phyloP scores from a whole-genome alignment of 2,113 vertebrate species.

The Miniopterus natalensis region DNA sequence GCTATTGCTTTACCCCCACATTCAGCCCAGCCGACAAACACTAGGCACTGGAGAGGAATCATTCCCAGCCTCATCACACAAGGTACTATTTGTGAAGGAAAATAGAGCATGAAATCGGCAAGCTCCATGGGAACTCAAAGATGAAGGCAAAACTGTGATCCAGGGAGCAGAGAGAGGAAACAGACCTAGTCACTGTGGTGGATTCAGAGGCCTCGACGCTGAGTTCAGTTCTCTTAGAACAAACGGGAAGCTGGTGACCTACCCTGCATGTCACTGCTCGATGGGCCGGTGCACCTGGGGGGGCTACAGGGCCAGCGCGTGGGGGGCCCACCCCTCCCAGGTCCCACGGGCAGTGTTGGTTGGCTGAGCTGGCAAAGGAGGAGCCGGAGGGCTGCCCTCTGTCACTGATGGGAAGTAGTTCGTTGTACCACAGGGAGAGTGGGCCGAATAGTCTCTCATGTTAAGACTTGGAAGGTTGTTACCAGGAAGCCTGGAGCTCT shows the following conservation, averaged over 20 bases:
- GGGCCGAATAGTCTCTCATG: not conserved
- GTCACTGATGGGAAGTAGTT: not conserved
- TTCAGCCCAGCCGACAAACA: not conserved
- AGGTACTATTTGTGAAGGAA: not conserved
- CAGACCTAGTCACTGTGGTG: not conserved
- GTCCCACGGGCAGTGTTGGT: not conserved
- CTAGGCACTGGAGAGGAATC: not conserved
- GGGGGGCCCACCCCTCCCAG: not conserved
- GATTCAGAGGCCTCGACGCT: not conserved
- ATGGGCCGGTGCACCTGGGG: not conserved
- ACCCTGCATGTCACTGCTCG: not conserved
- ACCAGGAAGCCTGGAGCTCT: not conserved
- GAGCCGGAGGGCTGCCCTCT: not conserved
- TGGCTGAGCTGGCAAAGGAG: not conserved
- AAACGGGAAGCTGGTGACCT: not conserved
- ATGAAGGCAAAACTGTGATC: not conserved
- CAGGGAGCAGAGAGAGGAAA: not conserved
- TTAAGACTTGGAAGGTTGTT: not conserved
- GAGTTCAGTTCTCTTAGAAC: not conserved
- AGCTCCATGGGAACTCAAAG: not conserved
- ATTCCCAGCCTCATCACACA: not conserved
- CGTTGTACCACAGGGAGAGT: not conserved
- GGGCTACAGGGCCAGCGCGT: no score
- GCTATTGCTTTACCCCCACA: not conserved
- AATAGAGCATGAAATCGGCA: not conserved